Evolutionary conservation across 2,888 invertebrate species (phyloP).

Genomic region (Dryobotodes eremita): DNA sequence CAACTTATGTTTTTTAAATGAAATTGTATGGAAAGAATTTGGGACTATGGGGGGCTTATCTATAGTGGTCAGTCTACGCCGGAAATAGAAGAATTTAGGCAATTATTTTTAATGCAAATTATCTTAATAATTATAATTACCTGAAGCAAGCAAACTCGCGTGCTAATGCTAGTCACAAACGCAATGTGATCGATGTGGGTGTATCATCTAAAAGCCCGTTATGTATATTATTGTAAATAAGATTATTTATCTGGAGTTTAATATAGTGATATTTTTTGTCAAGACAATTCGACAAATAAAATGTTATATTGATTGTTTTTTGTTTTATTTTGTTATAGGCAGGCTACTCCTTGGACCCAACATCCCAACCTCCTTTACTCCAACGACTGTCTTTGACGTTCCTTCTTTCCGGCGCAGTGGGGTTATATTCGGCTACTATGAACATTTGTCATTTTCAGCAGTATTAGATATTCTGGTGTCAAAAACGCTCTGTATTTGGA

Average conservation of each 20-base stretch:
- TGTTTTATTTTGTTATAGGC: conserved; percentile 50
- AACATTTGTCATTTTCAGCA: too few species aligned
- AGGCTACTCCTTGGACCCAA: not conserved
- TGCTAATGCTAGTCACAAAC: conserved; percentile 65
- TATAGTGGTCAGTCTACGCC: conserved; percentile 15
- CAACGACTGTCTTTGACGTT: not conserved
- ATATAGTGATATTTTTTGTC: conserved; percentile 78
- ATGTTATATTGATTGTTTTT: conserved; percentile 71
- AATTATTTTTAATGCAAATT: conserved; percentile 58
- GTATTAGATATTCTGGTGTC: too few species aligned
- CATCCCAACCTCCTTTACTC: too few species aligned
- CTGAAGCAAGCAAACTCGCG: conserved; percentile 49
- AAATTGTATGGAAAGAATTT: conserved; percentile 2
- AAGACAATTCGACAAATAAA: conserved; percentile 76
- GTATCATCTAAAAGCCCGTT: conserved; percentile 57
- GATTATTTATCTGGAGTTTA: conserved; percentile 69
- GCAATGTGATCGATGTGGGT: conserved; percentile 63
- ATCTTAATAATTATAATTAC: conserved; percentile 40
- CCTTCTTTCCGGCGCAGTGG: not conserved
- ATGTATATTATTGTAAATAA: conserved; percentile 73
- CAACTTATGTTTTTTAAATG: conserved; percentile 24
- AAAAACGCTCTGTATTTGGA: too few species aligned
- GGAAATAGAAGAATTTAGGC: conserved; percentile 40
- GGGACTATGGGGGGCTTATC: not conserved
- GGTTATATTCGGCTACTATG: too few species aligned